Evolutionary conservation across 2,888 invertebrate species (phyloP), one percentile per base, ranked within the genome.

Genomic region (Coleophora flavipennella): DNA sequence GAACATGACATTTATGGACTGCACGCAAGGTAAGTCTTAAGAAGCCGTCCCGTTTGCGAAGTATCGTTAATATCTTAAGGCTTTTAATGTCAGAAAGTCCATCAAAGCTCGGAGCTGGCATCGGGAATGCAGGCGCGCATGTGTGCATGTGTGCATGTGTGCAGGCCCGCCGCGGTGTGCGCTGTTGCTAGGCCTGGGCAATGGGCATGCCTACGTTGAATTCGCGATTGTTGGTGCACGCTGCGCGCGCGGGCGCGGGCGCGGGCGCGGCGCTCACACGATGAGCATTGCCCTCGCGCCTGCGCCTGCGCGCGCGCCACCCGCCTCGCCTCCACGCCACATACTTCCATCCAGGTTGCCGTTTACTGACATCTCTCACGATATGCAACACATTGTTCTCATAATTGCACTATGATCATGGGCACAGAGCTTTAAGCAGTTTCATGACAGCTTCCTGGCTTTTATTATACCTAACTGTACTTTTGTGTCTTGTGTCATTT

Each of bases 261-360:
- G 63, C 67, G 72, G 70, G 62, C 72, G 69, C 71, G 66, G 57
- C 74, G 78, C 78, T 81, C 81, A 80, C 81, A 81, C 81, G 81
- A 73, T 79, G 80, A 79, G 62, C 81, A 67, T 81, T 81, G 81
- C 80, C 81, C 80, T 70, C 76, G 65, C 57, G 55, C 53, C 56
- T 34, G 35, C 39, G 31, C 27, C 40, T 20, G n/a, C n/a, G n/a
- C n/a, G n/a, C 35, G 27, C 31, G 33, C 39, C 10, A 26, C 35
- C 14, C 14, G 31, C 43, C 20, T 36, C 50, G 58, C 53, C 53
- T 40, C 45, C 33, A 36, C 35, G 39, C 27, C 27, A 8, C 27
- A 25, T 8, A 31, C 31, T 40, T 48, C 46, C 48, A 54, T 55
- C 53, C 56, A 49, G 57, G 51, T 55, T 62, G 57, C 56, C 56